Conservation (phyloP, 2,888 invertebrate genomes). For the Rhamnusium bicolor region DNA sequence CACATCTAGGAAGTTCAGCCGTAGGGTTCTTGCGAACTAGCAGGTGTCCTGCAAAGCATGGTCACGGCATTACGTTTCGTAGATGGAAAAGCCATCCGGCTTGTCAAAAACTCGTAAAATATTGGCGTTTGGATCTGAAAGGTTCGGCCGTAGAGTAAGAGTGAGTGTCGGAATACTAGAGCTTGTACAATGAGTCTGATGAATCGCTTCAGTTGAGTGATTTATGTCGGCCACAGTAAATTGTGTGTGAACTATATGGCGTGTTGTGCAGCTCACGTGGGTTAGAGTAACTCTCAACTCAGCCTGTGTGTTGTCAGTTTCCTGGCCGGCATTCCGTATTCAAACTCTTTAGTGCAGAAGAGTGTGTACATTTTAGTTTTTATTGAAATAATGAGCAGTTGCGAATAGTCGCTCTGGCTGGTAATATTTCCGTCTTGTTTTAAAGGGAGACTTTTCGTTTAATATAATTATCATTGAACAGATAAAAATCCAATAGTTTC, state of each 20-base stretch:
- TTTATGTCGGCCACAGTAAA: conserved; percentile 72
- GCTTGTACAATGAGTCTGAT: conserved; percentile 70
- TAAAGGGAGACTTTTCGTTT: no score
- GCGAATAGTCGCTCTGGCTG: no score
- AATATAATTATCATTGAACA: no score
- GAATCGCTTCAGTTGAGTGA: conserved; percentile 71
- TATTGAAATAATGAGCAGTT: no score
- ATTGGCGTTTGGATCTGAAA: conserved; percentile 74
- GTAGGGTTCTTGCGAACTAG: conserved; percentile 50
- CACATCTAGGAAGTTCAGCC: neutral
- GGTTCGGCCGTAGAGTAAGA: conserved; percentile 59
- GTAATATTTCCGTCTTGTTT: no score
- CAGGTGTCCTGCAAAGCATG: conserved; percentile 65
- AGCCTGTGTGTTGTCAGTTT: conserved; percentile 3
- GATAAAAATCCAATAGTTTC: no score
- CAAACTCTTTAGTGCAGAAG: conserved; percentile 4
- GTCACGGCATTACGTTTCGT: conserved; percentile 50
- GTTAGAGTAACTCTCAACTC: neutral
- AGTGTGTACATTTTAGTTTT: no score
- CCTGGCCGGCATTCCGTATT: neutral
- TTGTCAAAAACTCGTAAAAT: conserved; percentile 82
- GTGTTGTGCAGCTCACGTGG: conserved; percentile 61
- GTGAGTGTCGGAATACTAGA: conserved; percentile 48
- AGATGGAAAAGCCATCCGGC: conserved; percentile 76
- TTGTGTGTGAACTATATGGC: conserved; percentile 69